phyloP scores from a whole-genome alignment of 1,140 invertebrate species.

The Caenorhabditis inopinata region DNA sequence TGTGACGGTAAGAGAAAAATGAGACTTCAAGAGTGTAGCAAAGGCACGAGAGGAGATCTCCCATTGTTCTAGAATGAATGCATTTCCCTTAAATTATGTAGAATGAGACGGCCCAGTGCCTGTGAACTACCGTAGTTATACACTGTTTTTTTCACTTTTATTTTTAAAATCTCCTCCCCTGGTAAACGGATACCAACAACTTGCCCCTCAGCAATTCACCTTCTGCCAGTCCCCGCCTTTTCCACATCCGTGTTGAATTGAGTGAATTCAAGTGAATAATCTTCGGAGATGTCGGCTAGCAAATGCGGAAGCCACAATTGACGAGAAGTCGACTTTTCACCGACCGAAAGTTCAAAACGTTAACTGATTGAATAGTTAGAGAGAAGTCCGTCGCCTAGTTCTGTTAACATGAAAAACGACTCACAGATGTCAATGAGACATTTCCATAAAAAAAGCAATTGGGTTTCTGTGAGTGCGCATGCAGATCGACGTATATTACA shows the following conservation, averaged over 20 bases:
- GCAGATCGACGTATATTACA: slow-evolving; percentile 72
- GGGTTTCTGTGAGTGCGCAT: slow-evolving; percentile 85
- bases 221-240: slow-evolving; percentile 82
- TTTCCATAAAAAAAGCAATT: slow-evolving; percentile 94
- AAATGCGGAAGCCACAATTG: slow-evolving; percentile 86
- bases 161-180: too few species aligned
- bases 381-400: slow-evolving; percentile 78
- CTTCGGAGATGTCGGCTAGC: slow-evolving; percentile 79
- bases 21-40: slow-evolving; percentile 61
- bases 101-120: too few species aligned
- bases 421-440: slow-evolving; percentile 70
- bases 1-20: slow-evolving; percentile 59
- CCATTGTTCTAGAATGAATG: slow-evolving; percentile 57
- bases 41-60: slow-evolving; percentile 54
- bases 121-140: too few species aligned
- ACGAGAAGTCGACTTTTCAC: slow-evolving; percentile 69
- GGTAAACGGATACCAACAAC: too few species aligned
- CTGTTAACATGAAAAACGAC: slow-evolving; percentile 75
- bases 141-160: too few species aligned
- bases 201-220: too few species aligned
- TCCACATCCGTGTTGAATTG: slow-evolving; percentile 84
- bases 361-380: too few species aligned
- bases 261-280: slow-evolving; percentile 79
- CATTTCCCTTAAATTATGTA: too few species aligned
- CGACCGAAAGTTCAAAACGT: background rate